phyloP scores from a whole-genome alignment of 2,113 vertebrate species.

The Mus pahari region DNA sequence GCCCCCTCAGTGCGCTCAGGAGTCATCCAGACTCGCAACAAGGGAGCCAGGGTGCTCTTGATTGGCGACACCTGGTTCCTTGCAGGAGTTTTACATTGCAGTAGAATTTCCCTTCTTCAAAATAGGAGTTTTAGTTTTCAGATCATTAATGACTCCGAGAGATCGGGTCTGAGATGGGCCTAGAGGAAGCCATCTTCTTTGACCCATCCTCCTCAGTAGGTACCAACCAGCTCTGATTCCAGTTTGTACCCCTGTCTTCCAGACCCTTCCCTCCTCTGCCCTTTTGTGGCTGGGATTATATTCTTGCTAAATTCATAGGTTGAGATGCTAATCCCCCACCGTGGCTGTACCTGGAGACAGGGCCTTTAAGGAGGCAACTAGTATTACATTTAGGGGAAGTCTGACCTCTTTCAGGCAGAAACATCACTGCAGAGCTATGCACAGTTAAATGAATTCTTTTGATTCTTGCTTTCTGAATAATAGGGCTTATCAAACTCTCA shows the following conservation, averaged over 20 bases:
- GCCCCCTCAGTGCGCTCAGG: background rate
- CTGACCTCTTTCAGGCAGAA: slow-evolving; percentile 37
- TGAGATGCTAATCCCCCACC: background rate
- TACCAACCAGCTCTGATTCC: background rate
- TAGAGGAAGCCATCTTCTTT: background rate
- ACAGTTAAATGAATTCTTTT: slow-evolving; percentile 60
- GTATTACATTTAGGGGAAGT: slow-evolving; percentile 54
- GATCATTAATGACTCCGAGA: slow-evolving; percentile 8
- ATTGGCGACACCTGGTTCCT: background rate
- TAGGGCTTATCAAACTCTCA: slow-evolving; percentile 74
- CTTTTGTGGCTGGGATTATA: background rate
- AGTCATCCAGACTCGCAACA: background rate
- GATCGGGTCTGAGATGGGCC: background rate
- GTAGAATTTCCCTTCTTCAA: slow-evolving; percentile 33
- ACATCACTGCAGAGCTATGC: slow-evolving; percentile 8
- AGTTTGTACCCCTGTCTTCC: background rate
- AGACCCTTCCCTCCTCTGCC: background rate
- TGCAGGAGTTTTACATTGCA: background rate
- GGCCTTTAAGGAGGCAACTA: background rate
- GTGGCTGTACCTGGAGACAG: background rate
- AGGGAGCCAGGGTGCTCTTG: background rate
- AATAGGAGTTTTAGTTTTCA: background rate
- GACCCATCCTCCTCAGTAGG: background rate
- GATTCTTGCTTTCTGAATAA: slow-evolving; percentile 72
- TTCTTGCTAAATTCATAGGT: background rate